These are phyloP conservation scores for Colletes latitarsis DNA, from an alignment of 1,140 invertebrate species.

Conservation along the genomic window DNA sequence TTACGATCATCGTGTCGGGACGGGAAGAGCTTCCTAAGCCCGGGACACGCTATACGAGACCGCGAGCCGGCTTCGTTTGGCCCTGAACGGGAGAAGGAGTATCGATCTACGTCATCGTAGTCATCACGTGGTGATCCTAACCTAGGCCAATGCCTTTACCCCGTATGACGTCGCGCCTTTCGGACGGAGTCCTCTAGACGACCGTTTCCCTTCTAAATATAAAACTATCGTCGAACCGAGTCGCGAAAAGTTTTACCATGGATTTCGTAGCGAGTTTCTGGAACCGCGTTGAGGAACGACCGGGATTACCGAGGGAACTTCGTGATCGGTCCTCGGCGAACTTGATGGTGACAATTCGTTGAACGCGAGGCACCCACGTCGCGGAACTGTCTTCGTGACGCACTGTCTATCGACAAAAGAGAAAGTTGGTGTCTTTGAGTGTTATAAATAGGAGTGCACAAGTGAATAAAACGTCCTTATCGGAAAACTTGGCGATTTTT, in stretches of 20 bases:
- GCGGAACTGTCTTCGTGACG: constrained; percentile 24
- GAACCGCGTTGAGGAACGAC: background rate
- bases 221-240: background rate
- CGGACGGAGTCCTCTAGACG: constrained; percentile 28
- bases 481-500: background rate
- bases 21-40: background rate
- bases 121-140: constrained; percentile 38
- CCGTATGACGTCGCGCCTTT: constrained; percentile 34
- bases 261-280: background rate
- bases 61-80: background rate
- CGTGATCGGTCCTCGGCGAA: background rate
- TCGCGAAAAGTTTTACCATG: background rate
- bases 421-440: constrained; percentile 29
- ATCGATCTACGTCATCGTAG: constrained; percentile 38
- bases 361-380: constrained; percentile 10
- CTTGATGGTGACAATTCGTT: constrained; percentile 3
- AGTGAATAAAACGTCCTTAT: constrained; percentile 6
- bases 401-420: constrained; percentile 1
- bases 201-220: constrained; percentile 15
- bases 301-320: background rate
- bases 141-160: constrained; percentile 42
- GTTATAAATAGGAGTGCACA: constrained; percentile 19
- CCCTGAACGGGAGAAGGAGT: constrained; percentile 11
- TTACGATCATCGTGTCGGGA: no score
- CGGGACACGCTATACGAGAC: background rate